Percentiles rank a stretch among this genome's conserved stretches.
These are phyloP conservation scores for Eupithecia insigniata DNA, from an alignment of 2,888 invertebrate genomes.

Conservation along the genomic window DNA sequence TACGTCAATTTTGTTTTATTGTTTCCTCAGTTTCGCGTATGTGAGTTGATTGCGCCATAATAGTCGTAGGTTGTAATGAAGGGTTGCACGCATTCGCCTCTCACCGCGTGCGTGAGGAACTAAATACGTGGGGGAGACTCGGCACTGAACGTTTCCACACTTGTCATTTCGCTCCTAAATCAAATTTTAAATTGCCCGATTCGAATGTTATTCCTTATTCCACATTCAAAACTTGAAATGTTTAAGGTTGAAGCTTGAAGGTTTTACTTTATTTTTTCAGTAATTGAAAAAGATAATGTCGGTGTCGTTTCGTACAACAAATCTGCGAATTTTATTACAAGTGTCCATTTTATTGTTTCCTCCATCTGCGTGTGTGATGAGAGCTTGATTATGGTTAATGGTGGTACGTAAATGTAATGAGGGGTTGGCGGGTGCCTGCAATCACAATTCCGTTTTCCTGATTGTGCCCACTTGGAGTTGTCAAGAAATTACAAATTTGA, in stretches of 20 bases:
- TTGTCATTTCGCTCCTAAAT: constrained; percentile 68
- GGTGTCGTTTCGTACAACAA: constrained; percentile 28
- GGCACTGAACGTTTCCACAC: constrained; percentile 72
- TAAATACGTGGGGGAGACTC: constrained; percentile 70
- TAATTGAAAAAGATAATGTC: constrained; percentile 36
- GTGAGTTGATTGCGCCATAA: constrained; percentile 81
- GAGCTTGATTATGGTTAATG: constrained; percentile 76
- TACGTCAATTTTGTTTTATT: constrained; percentile 81
- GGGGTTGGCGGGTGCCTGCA: constrained; percentile 67
- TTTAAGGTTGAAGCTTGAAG: constrained; percentile 13
- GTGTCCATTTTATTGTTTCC: constrained; percentile 75
- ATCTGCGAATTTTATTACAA: constrained; percentile 56
- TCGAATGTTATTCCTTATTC: constrained; percentile 53
- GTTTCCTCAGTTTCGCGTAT: constrained; percentile 81
- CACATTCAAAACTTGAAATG: constrained; percentile 38
- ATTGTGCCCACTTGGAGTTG: constrained; percentile 63
- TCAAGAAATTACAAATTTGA: constrained; percentile 64
- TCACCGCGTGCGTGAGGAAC: constrained; percentile 67
- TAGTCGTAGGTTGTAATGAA: constrained; percentile 78
- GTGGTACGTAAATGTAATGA: constrained; percentile 78
- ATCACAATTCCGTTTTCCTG: constrained; percentile 69
- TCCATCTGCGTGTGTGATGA: constrained; percentile 75
- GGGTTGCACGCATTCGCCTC: constrained; percentile 76
- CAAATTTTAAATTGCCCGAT: constrained; percentile 63
- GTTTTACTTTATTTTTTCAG: constrained; percentile 30